Percentiles rank a stretch among this genome's conserved stretches.
These are phyloP conservation scores for Euura lappo DNA, from an alignment of 1,140 invertebrate genomes.

Conservation along the genomic window DNA sequence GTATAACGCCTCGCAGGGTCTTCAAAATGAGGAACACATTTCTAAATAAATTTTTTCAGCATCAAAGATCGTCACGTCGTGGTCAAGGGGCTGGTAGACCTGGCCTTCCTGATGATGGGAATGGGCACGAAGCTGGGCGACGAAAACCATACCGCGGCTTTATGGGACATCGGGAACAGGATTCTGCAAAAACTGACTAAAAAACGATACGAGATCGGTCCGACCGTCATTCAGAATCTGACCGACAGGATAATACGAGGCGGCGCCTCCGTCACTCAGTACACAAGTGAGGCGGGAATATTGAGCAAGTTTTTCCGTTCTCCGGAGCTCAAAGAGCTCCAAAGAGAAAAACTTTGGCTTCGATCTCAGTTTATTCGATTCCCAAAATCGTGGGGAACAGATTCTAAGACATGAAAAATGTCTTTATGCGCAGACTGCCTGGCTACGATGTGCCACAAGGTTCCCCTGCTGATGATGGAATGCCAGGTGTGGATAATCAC, in stretches of 20 bases:
- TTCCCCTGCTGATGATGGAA: constrained; percentile 57
- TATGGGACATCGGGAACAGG: constrained; percentile 57
- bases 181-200: constrained; percentile 61
- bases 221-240: constrained; percentile 56
- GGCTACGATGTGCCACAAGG: constrained; percentile 54
- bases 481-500: constrained; percentile 55
- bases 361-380: too few relatives aligned
- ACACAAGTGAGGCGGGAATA: constrained; percentile 59
- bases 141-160: constrained; percentile 34
- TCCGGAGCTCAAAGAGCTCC: not conserved
- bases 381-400: too few relatives aligned
- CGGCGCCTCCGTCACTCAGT: constrained; percentile 52
- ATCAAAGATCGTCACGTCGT: constrained; percentile 62
- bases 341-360: too few relatives aligned
- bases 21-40: not conserved
- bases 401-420: not conserved
- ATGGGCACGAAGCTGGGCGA: constrained; percentile 43
- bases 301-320: too few relatives aligned
- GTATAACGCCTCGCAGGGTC: constrained; percentile 41
- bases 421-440: constrained; percentile 60
- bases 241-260: constrained; percentile 57
- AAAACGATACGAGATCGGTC: constrained; percentile 55
- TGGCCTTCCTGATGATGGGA: constrained; percentile 61
- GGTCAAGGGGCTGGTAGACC: constrained; percentile 60
- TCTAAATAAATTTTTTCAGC: constrained; percentile 41